Base-by-base conservation (phyloP, 1,140 invertebrate species). In the Heliothis virescens region DNA sequence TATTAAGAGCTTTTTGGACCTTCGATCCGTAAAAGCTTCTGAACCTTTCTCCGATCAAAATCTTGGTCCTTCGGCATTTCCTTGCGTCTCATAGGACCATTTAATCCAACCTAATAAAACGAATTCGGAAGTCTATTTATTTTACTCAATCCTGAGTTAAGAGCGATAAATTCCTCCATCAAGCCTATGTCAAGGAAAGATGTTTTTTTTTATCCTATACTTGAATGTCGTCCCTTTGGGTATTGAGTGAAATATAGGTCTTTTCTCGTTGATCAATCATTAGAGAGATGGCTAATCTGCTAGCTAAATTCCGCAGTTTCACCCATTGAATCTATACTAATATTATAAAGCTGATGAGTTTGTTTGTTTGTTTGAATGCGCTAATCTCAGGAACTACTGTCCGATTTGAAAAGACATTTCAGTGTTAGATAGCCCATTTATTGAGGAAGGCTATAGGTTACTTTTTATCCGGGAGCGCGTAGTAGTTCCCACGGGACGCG, bases 121-220 rank as follows among this genome's bases (percentile, higher is more conserved):
- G 50, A 52, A 69, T 52, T 71, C 21, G 21, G 29, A 52, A 71
- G 67, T 53, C 67, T 71, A 71, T 71, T 71, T 71, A 71, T 71
- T 71, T 52, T 52, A 50, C 67, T 71, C 67, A 52, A 53, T 53
- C 48, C 67, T 50, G 21, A 53, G 67, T 41, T 53, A 53, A 26
- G 21, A 71, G 18, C 67, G 67, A 71, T 71, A 71, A 71, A 71
- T 71, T 71, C 26, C 21, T 21, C 47, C 13, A 67, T 67, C 18
- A 21, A 13, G 67, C 67, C 47, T 71, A 21, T 29, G 67, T 50
- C 18, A 71, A 13, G 48, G n/a, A 53, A 53, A 53, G 18, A 53
- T 21, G 67, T 53, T 71, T 26, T 52, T 71, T 71, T 52, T 71
- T 71, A 67, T 52, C 48, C 48, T 5, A 18, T 53, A 13, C 16